Percentiles rank a stretch among this genome's conserved stretches.
phyloP scores from a whole-genome alignment of 37 sponge, comb jelly and placozoan species.

The Agelas oroides region DNA sequence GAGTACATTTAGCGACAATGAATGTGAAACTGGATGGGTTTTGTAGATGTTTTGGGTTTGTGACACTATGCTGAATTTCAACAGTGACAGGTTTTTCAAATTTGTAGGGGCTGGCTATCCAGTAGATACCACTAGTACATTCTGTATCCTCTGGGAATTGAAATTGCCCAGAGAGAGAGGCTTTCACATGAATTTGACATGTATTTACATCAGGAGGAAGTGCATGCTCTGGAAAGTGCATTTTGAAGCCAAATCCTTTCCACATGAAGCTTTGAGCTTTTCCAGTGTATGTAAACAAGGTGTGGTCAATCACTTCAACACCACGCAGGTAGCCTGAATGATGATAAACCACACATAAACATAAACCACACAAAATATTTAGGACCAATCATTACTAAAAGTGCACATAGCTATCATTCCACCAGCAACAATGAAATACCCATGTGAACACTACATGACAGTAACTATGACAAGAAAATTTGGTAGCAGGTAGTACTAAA shows the following conservation, averaged over 20 bases:
- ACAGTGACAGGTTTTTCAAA: background rate
- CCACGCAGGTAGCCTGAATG: constrained; percentile 2
- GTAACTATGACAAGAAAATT: too few species aligned
- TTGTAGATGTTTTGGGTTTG: background rate
- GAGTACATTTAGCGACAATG: background rate
- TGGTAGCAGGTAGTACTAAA: too few species aligned
- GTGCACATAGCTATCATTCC: too few species aligned
- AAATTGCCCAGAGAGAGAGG: background rate
- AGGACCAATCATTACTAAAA: too few species aligned
- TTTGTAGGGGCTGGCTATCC: background rate
- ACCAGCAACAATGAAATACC: too few species aligned
- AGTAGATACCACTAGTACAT: background rate
- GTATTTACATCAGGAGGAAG: background rate
- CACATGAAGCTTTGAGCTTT: background rate
- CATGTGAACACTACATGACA: too few species aligned
- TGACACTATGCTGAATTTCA: background rate
- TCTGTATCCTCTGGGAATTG: background rate
- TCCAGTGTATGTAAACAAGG: background rate
- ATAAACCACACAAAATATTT: too few species aligned
- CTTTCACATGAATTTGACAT: background rate
- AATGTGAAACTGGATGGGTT: background rate
- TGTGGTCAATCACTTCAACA: background rate
- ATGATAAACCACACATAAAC: too few species aligned
- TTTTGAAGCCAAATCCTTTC: background rate
- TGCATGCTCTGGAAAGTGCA: background rate